phyloP scores from a whole-genome alignment of 1,140 invertebrate genomes.

The Brevipalpus yothersi region DNA sequence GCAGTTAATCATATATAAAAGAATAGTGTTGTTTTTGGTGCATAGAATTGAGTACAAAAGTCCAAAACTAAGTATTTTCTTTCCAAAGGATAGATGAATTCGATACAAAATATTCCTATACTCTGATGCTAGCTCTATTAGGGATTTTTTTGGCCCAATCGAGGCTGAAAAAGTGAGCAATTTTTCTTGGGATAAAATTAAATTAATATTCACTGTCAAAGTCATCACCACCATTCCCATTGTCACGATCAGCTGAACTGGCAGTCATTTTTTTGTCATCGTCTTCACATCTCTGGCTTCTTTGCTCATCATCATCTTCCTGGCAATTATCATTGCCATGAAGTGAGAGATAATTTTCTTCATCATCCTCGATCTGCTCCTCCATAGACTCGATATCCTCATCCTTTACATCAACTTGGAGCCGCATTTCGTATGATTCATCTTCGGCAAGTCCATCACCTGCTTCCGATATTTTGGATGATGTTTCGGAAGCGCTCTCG shows the following conservation, averaged over 20 bases:
- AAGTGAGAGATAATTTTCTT: not conserved
- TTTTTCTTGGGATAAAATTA: too few relatives aligned
- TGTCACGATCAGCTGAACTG: not conserved
- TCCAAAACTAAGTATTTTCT: too few relatives aligned
- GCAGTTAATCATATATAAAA: too few relatives aligned
- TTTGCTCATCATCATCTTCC: not conserved
- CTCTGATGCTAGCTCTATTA: too few relatives aligned
- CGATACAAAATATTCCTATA: too few relatives aligned
- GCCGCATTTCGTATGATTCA: not conserved
- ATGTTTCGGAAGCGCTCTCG: not conserved
- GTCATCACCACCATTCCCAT: not conserved
- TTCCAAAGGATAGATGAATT: too few relatives aligned
- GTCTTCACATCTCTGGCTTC: not conserved
- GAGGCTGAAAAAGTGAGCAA: too few relatives aligned
- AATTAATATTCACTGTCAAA: not conserved
- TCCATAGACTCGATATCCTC: not conserved
- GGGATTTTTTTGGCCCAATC: too few relatives aligned
- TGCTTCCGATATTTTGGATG: not conserved
- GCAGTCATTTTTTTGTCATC: not conserved
- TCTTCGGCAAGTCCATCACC: not conserved
- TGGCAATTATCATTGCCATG: not conserved
- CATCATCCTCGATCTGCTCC: not conserved
- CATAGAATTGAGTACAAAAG: too few relatives aligned
- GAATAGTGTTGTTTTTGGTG: too few relatives aligned
- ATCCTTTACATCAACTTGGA: not conserved